Base-by-base conservation (phyloP, 1,140 invertebrate genomes). In the Psix sp. region DNA sequence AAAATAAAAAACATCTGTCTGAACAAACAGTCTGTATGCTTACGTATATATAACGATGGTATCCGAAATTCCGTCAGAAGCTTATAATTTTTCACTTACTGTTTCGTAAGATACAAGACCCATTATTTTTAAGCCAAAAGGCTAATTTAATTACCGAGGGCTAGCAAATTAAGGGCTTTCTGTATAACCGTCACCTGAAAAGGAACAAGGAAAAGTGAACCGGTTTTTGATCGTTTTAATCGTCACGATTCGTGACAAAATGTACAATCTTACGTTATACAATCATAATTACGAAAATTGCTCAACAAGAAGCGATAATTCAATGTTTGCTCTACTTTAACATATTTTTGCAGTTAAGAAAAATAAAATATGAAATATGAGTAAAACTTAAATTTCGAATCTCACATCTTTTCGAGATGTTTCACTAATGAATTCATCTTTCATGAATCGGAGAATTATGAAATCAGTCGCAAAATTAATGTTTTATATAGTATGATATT, bases 61-160 rank as follows among this genome's bases (percentile, higher is more conserved):
- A 60, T 46, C 36, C 49, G 21, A 66, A 71, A 73, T 72, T 49
- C 39, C 48, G 62, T 68, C 54, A 48, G 60, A 66, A 74, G 74
- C 68, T 76, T 76, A 74, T 78, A 74, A 78, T 76, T 78, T 73
- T 78, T 76, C 74, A 78, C 72, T 73, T 75, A 54, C 31, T 31
- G 57, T 78, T 74, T 60, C 48, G 49, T 15, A 46, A 36, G 18
- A 11, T n/a, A 16, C 18, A 9, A 15, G 43, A 31, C 17, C 51
- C 40, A 57, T 67, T 49, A 67, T 42, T 68, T 59, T 39, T 45
- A 45, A 9, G 3, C 43, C 21, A 13, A 14, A 15, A 14, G 15
- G 35, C 49, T 65, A 66, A 65, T 65, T 73, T 52, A 65, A 73
- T 73, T 52, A 60, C 38, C 9, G 24, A 20, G 29, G 18, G 26